These are phyloP conservation scores for Periophthalmus modestus DNA, from an alignment of 2,113 vertebrate genomes.

Conservation along the genomic window DNA sequence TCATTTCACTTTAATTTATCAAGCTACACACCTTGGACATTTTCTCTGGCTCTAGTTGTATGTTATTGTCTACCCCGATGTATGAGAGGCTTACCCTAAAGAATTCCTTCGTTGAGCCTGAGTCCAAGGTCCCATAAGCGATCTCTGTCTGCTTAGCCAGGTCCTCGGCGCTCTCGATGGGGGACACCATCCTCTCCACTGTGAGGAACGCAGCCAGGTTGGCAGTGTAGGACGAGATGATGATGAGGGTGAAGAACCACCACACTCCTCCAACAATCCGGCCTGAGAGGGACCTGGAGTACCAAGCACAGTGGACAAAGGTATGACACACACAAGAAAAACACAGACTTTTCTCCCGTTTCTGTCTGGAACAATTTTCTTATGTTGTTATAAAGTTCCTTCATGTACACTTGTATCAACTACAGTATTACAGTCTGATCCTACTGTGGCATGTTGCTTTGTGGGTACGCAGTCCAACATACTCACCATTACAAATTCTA, in stretches of 20 bases:
- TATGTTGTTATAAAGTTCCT: background rate
- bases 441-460: background rate
- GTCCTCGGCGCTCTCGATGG: slow-evolving; percentile 96
- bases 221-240: slow-evolving; percentile 98
- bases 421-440: background rate
- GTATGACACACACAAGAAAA: slow-evolving; percentile 9
- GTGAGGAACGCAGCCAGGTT: slow-evolving; percentile 98
- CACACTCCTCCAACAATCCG: slow-evolving; percentile 96
- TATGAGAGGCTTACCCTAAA: slow-evolving; percentile 86
- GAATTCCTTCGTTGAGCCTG: slow-evolving; percentile 98
- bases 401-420: background rate
- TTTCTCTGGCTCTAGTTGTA: background rate
- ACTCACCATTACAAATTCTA: background rate
- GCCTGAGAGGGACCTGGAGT: slow-evolving; percentile 90
- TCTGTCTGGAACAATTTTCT: background rate
- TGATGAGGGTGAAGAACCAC: slow-evolving; percentile 99
- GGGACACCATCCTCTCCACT: slow-evolving; percentile 97
- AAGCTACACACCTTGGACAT: background rate
- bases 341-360: background rate
- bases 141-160: slow-evolving; percentile 98
- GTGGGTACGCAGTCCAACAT: background rate
- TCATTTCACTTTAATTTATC: background rate
- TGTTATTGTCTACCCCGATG: background rate
- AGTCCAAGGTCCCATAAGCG: slow-evolving; percentile 95
- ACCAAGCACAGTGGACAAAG: slow-evolving; percentile 20